phyloP scores from a whole-genome alignment of 2,888 invertebrate species.

The Scaptomyza cyrtandrae region DNA sequence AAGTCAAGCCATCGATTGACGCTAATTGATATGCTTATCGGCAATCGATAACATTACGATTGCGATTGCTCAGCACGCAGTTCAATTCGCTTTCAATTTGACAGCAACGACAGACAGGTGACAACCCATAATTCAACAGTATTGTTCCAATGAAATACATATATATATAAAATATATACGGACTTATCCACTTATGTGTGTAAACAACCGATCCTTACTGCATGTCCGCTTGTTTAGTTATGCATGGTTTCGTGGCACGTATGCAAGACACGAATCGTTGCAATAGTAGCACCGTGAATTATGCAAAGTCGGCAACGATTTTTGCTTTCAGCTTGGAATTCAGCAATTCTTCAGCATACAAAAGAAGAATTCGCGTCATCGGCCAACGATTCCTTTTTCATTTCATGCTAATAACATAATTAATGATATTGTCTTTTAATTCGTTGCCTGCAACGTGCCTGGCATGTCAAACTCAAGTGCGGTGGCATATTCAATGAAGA shows the following conservation, averaged over 20 bases:
- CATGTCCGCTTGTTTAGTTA: conserved; percentile 77
- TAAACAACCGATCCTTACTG: conserved; percentile 59
- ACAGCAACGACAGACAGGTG: conserved; percentile 84
- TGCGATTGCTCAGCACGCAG: conserved; percentile 70
- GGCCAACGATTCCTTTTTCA: conserved; percentile 15
- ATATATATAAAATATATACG: background rate
- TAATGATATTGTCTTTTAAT: conserved; percentile 85
- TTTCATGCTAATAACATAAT: conserved; percentile 82
- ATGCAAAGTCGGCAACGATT: conserved; percentile 55
- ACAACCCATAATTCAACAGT: conserved; percentile 84
- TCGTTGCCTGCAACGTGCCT: conserved; percentile 77
- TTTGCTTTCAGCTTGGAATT: conserved; percentile 50
- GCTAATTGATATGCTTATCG: conserved; percentile 85
- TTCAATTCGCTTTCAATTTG: conserved; percentile 85
- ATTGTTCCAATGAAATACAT: conserved; percentile 60
- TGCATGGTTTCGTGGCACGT: conserved; percentile 40
- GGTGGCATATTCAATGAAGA: conserved; percentile 34
- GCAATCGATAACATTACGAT: conserved; percentile 81
- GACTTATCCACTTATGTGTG: background rate
- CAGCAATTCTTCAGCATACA: conserved; percentile 44
- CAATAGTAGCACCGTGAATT: conserved; percentile 46
- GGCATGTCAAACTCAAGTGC: conserved; percentile 60
- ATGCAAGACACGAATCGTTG: conserved; percentile 64
- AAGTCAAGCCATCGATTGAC: conserved; percentile 52
- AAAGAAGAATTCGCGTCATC: conserved; percentile 44